Conservation (phyloP, 1,140 invertebrate genomes). For the Bombus polaris region DNA sequence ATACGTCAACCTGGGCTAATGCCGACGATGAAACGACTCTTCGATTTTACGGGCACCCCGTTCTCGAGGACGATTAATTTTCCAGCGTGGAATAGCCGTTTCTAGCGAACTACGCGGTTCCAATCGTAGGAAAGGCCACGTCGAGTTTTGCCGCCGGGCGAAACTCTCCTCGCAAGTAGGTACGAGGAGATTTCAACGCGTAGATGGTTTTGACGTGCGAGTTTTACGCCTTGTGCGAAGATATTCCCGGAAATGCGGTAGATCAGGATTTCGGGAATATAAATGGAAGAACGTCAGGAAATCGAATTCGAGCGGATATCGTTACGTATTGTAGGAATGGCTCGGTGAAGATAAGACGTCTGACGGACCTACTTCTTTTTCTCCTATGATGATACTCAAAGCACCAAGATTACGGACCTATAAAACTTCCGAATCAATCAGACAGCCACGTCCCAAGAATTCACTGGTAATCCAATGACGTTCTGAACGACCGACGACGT, state of each 20-base stretch:
- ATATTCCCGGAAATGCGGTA: neutral
- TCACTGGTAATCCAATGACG: neutral
- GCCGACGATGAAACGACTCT: constrained; percentile 37
- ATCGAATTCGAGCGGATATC: constrained; percentile 22
- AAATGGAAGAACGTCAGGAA: constrained; percentile 5
- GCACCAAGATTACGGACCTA: neutral
- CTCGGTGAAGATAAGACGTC: constrained; percentile 1
- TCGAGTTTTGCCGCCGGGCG: neutral
- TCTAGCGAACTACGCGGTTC: neutral
- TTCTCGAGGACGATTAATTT: constrained; percentile 58
- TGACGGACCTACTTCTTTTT: neutral
- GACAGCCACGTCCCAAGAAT: neutral
- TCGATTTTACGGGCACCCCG: constrained; percentile 57
- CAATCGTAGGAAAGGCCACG: neutral
- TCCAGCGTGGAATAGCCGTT: neutral
- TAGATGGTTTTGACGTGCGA: neutral
- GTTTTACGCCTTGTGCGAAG: neutral
- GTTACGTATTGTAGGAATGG: constrained; percentile 8
- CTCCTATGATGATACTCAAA: neutral
- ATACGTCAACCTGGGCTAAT: constrained; percentile 63
- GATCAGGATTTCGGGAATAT: constrained; percentile 16
- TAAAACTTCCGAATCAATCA: neutral
- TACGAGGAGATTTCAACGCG: constrained; percentile 7
- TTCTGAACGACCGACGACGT: neutral
- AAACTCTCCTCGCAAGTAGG: neutral